Conservation (phyloP, 2,797 vertebrate species). For the Zalophus californianus region DNA sequence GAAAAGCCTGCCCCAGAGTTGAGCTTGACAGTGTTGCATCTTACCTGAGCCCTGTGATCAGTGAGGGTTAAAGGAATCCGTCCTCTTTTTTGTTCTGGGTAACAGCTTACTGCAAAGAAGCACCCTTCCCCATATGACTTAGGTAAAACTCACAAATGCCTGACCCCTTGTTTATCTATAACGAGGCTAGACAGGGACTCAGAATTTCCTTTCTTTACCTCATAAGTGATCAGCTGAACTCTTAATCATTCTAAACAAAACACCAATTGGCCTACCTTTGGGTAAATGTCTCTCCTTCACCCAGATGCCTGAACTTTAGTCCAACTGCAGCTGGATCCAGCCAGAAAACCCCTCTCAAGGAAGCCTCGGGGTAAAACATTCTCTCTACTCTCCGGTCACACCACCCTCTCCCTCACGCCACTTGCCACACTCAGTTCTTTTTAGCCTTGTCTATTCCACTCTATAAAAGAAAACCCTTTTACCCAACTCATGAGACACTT, state of each 20-base stretch:
- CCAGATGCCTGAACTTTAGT: neutral
- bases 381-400: neutral
- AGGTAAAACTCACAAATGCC: neutral
- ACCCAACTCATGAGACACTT: neutral
- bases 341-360: neutral
- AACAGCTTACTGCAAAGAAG: neutral
- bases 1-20: neutral
- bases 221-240: neutral
- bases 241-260: neutral
- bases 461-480: neutral
- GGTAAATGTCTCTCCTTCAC: neutral
- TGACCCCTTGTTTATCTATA: neutral
- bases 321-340: neutral
- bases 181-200: neutral
- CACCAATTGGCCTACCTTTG: neutral
- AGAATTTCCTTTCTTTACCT: neutral
- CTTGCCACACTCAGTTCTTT: neutral
- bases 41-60: neutral
- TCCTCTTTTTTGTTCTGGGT: neutral
- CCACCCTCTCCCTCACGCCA: neutral
- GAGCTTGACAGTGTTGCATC: neutral
- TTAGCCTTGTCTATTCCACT: neutral
- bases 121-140: neutral
- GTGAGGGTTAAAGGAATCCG: neutral
- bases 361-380: neutral